Evolutionary conservation across 2,888 invertebrate genomes (phyloP), one percentile per base, ranked within the genome.

Genomic region (Leuctra nigra): DNA sequence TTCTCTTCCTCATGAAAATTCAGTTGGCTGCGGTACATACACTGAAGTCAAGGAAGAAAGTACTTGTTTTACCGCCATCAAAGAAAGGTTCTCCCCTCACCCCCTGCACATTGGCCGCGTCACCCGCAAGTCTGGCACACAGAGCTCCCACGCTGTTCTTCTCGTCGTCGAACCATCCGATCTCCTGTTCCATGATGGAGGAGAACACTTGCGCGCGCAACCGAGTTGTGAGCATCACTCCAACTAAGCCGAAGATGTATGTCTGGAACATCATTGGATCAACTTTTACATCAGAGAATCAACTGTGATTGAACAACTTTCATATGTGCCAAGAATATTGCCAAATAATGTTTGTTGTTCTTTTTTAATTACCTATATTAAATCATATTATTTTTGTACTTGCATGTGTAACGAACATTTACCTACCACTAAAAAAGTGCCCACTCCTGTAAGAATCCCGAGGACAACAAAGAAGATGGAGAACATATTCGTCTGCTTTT

Each of bases 91-190:
- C 38, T 53, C 53, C 36, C 55, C 61, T 59, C 61, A 72, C 69
- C 54, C 87, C 87, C 68, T 87, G 86, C 0, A 87, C 83, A 13
- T 81, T 82, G 0, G 86, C 81, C 1, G 86, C 85, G 65, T 87
- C 87, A 0, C 84, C 81, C 0, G 87, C 83, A 0, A 87, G 70
- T 7, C 86, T 73, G 0, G 84, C 77, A 63, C 86, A 83, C 0
- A 87, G 68, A 0, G 86, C 83, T 0, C 87, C 87, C 1, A 84
- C 79, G 1, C 83, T 83, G 66, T 87, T 86, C 9, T 68, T 64
- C 0, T 81, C 74, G 41, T 82, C 75, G 66, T 87, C 87, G 66
- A 82, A 87, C 80, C 84, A 87, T 2, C 82, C 84, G 63, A 86
- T 82, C 65, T 87, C 87, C 68, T 87, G 89, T 61, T 67, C 66